phyloP scores from a whole-genome alignment of 2,888 invertebrate genomes.

The Cantharis rustica region DNA sequence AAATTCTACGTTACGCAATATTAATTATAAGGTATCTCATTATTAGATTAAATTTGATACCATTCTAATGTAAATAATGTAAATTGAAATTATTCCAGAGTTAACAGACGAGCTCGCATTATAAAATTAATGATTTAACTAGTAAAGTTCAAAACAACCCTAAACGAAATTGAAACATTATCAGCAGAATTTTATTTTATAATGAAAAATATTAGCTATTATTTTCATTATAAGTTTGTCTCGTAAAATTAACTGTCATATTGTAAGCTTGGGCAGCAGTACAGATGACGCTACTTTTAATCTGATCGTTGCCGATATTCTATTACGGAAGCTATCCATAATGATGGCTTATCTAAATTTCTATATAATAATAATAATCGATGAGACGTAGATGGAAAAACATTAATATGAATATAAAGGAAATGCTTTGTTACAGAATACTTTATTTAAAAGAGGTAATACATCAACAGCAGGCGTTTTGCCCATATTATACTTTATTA shows the following conservation, averaged over 20 bases:
- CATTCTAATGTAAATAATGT: constrained; percentile 7
- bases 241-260: not conserved
- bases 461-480: not conserved
- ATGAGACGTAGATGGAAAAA: not conserved
- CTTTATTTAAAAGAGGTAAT: not conserved
- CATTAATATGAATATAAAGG: not conserved
- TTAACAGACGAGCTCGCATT: not conserved
- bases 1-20: not conserved
- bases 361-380: not conserved
- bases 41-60: constrained; percentile 17
- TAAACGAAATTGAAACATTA: not conserved
- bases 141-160: constrained; percentile 6
- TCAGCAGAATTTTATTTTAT: not conserved
- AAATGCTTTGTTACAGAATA: not conserved
- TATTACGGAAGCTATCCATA: not conserved
- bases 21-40: constrained; percentile 17
- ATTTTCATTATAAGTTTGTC: not conserved
- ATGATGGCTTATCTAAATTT: not conserved
- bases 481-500: too few relatives aligned
- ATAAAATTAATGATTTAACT: constrained; percentile 11
- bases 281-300: not conserved
- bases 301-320: not conserved
- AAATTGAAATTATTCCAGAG: constrained; percentile 8
- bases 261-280: not conserved
- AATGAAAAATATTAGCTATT: not conserved